Percentiles rank a stretch among this genome's conserved stretches.
Conservation (phyloP, 2,113 vertebrate species). For the Pycnonotus jocosus region DNA sequence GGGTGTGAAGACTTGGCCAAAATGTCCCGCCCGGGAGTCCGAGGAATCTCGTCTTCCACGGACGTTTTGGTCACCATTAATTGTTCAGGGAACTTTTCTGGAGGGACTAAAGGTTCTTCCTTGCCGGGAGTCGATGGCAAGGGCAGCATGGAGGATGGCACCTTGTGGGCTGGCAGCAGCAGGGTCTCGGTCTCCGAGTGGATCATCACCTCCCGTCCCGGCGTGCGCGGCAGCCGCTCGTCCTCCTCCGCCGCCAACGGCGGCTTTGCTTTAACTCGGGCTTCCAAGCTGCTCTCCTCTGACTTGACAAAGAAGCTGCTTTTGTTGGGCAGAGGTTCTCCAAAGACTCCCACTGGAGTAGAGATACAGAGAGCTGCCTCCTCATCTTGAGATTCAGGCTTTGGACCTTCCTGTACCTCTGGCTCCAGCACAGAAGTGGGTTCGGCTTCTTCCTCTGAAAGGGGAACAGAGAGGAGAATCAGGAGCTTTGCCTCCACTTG, state of each 20-base stretch:
- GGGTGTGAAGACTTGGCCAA: slow-evolving; percentile 70
- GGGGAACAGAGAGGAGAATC: background rate
- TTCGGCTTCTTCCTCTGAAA: slow-evolving; percentile 66
- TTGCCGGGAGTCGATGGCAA: slow-evolving; percentile 66
- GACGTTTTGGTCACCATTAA: slow-evolving; percentile 68
- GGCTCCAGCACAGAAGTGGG: slow-evolving; percentile 53
- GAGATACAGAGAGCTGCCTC: slow-evolving; percentile 60
- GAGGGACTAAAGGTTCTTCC: slow-evolving; percentile 67
- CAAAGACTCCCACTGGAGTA: slow-evolving; percentile 70
- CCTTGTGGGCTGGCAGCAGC: slow-evolving; percentile 45
- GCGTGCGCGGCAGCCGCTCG: slow-evolving; percentile 71
- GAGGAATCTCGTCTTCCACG: slow-evolving; percentile 87
- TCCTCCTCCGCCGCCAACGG: slow-evolving; percentile 57
- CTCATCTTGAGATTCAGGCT: slow-evolving; percentile 65
- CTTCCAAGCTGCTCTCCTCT: slow-evolving; percentile 70
- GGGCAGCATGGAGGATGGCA: slow-evolving; percentile 74
- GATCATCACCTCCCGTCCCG: slow-evolving; percentile 59
- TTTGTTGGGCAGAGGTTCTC: slow-evolving; percentile 27
- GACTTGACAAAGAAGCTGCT: slow-evolving; percentile 43
- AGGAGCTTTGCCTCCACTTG: background rate
- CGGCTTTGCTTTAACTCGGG: slow-evolving; percentile 61
- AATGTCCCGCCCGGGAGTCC: slow-evolving; percentile 88
- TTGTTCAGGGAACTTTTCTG: slow-evolving; percentile 58
- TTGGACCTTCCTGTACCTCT: slow-evolving; percentile 51
- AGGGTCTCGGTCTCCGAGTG: slow-evolving; percentile 64